phyloP scores from a whole-genome alignment of 2,888 invertebrate genomes.

The Drosophila subquinaria region DNA sequence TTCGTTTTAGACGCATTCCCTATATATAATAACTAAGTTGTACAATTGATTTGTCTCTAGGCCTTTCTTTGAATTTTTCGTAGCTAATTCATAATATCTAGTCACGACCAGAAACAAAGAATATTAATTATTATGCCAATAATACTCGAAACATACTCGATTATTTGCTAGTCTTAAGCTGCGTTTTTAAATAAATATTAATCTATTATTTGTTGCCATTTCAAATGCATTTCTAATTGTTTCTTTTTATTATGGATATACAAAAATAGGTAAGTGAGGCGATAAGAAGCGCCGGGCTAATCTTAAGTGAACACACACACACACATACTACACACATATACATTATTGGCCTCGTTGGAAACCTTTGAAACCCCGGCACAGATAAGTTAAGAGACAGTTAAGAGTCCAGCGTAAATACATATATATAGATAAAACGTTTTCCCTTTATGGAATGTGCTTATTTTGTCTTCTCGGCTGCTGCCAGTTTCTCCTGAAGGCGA shows the following conservation, averaged over 20 bases:
- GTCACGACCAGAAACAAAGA: slow-evolving; percentile 28
- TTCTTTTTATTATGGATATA: slow-evolving; percentile 24
- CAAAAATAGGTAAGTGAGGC: background rate
- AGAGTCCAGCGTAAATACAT: slow-evolving; percentile 10
- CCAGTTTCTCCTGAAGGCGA: slow-evolving; percentile 83
- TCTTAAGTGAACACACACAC: slow-evolving; percentile 8
- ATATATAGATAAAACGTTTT: slow-evolving; percentile 5
- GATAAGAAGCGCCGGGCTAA: slow-evolving; percentile 5
- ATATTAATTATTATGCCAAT: slow-evolving; percentile 49
- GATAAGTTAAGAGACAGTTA: slow-evolving; percentile 23
- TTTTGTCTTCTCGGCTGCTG: slow-evolving; percentile 57
- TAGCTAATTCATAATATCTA: slow-evolving; percentile 62
- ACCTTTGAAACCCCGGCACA: slow-evolving; percentile 32
- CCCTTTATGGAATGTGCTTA: slow-evolving; percentile 34
- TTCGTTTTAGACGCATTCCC: slow-evolving; percentile 53
- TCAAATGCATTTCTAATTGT: slow-evolving; percentile 29
- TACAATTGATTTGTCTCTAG: slow-evolving; percentile 34
- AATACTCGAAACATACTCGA: slow-evolving; percentile 57
- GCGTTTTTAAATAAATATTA: slow-evolving; percentile 59
- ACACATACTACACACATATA: slow-evolving; percentile 1
- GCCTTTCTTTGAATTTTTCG: slow-evolving; percentile 51
- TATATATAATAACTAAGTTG: slow-evolving; percentile 34
- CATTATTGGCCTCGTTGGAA: slow-evolving; percentile 2
- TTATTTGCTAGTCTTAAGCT: slow-evolving; percentile 73
- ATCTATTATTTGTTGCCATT: slow-evolving; percentile 75